Evolutionary conservation across 2,888 invertebrate genomes (phyloP), one percentile per base, ranked within the genome.

Genomic region (Drosophila monieri): DNA sequence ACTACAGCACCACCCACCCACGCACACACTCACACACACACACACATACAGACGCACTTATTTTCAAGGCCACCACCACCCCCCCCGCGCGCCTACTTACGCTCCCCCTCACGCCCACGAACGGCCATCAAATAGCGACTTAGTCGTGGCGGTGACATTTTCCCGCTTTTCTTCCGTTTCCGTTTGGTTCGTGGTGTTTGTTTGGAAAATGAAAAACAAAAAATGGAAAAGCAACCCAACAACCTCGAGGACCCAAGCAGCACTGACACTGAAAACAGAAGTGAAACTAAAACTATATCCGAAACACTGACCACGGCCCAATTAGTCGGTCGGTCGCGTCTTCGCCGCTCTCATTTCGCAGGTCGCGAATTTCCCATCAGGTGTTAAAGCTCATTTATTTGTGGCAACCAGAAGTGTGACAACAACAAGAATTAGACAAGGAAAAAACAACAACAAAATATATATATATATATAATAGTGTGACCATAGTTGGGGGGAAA

Each of bases 81-180:
- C 51, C 35, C 43, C 15, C 9, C n/a, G n/a, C n/a, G 15, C 35
- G 51, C 69, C 56, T 58, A 61, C 73, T 74, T 65, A 67, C 61
- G 71, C 54, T 75, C 66, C 66, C 70, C 57, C 44, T 59, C 74
- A 18, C 67, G 76, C 68, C 69, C 89, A 83, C 89, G 88, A 60
- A 90, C 89, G 44, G 76, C 78, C 89, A 90, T 89, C 70, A 90
- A 78, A 77, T 89, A 89, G 68, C 89, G 88, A 6, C 77, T 65
- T 56, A 90, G 66, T 39, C 53, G 69, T 41, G 85, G 89, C 51
- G 85, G 88, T 58, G 80, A 39, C 85, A 85, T 83, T 53, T 39
- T 48, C 30, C 51, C 18, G 14, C 44, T 44, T 30, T n/a, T 43
- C 56, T 37, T 39, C 32, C 32, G 32, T 32, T 35, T n/a, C 32